Conservation (phyloP, 2,888 invertebrate species). For the Cephus runcator region DNA sequence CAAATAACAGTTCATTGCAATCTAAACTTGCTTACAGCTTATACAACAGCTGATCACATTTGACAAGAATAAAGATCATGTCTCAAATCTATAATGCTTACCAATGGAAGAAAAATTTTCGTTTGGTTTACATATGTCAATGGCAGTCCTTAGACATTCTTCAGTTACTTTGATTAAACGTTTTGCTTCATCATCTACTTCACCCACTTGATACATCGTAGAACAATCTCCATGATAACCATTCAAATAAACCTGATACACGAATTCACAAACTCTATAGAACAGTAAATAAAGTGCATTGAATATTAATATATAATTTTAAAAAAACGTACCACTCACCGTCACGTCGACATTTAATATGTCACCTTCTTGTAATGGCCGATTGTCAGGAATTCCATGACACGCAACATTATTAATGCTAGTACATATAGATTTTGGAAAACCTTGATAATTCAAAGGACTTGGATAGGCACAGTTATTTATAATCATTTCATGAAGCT, state of each 20-base stretch:
- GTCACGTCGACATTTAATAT: constrained; percentile 92
- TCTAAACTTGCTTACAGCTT: neutral
- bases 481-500: constrained; percentile 78
- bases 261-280: constrained; percentile 10
- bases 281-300: constrained; percentile 10
- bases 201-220: constrained; percentile 84
- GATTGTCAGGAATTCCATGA: constrained; percentile 92
- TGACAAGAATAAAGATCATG: neutral
- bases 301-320: constrained; percentile 3
- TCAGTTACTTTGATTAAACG: constrained; percentile 78
- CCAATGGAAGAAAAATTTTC: constrained; percentile 67
- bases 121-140: constrained; percentile 69
- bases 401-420: constrained; percentile 92
- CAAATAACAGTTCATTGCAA: neutral
- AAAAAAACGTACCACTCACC: constrained; percentile 68
- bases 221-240: constrained; percentile 95
- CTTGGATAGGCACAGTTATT: constrained; percentile 87
- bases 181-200: constrained; percentile 80
- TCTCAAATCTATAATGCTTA: constrained; percentile 48
- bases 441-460: constrained; percentile 84
- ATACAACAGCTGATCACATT: neutral
- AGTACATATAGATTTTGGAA: constrained; percentile 91
- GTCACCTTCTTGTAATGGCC: constrained; percentile 85
- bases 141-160: constrained; percentile 74
- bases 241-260: constrained; percentile 76